phyloP scores from a whole-genome alignment of 30 jellyfish, hydroid and myxozoan genomes.

The Catostylus mosaicus region DNA sequence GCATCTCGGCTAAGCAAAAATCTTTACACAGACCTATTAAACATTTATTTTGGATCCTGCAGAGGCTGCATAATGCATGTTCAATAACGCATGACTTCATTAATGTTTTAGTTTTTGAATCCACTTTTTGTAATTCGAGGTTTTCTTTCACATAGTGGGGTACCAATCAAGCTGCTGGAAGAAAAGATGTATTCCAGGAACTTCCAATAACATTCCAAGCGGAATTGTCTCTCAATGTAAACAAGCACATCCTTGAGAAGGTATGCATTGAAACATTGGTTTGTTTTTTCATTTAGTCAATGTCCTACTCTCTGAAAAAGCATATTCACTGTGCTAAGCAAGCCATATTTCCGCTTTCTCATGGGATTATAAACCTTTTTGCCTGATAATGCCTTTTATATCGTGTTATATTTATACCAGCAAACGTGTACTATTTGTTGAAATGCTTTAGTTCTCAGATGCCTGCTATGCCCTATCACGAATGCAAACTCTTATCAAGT shows the following conservation, averaged over 20 bases:
- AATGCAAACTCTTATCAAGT: too few species aligned
- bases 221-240: slow-evolving; percentile 56
- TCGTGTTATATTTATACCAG: too few species aligned
- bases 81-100: neutral
- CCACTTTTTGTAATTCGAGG: neutral
- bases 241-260: slow-evolving; percentile 74
- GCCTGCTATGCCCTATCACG: too few species aligned
- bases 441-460: too few species aligned
- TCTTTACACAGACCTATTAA: too few species aligned
- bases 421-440: too few species aligned
- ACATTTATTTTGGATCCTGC: too few species aligned
- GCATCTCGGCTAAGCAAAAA: too few species aligned
- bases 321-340: neutral
- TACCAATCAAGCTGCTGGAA: slow-evolving; percentile 62
- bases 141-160: slow-evolving; percentile 59
- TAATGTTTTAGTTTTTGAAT: neutral
- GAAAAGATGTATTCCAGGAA: slow-evolving; percentile 48
- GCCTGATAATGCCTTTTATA: neutral
- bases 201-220: slow-evolving; percentile 74
- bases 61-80: neutral
- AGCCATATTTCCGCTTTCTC: neutral
- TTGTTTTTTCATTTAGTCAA: too few species aligned
- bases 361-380: neutral
- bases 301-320: neutral
- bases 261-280: slow-evolving; percentile 22